Conservation (phyloP, 2,797 vertebrate species). For the Xenops minutus region DNA sequence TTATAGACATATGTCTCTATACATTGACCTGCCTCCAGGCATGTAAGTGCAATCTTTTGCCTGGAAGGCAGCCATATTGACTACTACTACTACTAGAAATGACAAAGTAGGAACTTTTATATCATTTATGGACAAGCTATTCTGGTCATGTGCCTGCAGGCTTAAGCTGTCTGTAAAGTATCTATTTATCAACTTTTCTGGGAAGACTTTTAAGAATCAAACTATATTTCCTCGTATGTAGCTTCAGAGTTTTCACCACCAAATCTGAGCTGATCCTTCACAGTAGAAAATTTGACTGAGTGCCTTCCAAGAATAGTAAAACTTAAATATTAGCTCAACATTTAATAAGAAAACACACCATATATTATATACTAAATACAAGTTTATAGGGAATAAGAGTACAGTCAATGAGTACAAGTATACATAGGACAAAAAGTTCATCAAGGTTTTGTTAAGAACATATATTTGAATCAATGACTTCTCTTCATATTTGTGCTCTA, state of each 20-base stretch:
- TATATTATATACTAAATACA: neutral
- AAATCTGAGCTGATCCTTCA: neutral
- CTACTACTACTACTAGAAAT: neutral
- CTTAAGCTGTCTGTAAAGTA: neutral
- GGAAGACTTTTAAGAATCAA: neutral
- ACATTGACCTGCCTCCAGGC: neutral
- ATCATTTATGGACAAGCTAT: neutral
- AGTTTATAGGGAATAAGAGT: neutral
- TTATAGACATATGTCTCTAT: neutral
- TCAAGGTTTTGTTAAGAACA: neutral
- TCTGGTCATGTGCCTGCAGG: neutral
- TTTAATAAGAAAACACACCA: neutral
- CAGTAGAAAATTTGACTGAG: neutral
- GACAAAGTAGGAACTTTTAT: neutral
- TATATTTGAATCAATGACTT: neutral
- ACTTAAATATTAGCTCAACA: neutral
- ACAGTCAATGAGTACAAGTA: neutral
- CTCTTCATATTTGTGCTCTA: neutral
- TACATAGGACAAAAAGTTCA: neutral
- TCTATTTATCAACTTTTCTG: neutral
- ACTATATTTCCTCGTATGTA: neutral
- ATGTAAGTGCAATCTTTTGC: neutral
- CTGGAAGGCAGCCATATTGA: neutral
- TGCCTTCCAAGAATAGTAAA: neutral
- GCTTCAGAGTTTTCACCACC: neutral